Conservation (phyloP, 2,113 vertebrate genomes). For the Morone chrysops region DNA sequence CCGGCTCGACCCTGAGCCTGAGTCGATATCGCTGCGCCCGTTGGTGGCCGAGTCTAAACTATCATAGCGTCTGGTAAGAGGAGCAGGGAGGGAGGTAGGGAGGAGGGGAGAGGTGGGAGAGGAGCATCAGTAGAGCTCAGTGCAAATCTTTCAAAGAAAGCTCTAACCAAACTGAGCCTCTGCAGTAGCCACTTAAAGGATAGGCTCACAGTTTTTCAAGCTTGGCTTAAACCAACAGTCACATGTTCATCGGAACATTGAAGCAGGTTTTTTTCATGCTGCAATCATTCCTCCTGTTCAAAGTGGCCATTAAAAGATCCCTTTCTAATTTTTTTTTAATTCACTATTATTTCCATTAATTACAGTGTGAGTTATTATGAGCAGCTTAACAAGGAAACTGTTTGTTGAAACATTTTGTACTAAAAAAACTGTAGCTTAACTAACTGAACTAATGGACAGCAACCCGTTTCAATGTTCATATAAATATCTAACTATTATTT, state of each 20-base stretch:
- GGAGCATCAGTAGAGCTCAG: conserved; percentile 84
- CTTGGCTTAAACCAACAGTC: not conserved
- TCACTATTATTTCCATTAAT: too few relatives aligned
- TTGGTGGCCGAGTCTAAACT: conserved; percentile 95
- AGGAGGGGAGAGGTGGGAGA: conserved; percentile 80
- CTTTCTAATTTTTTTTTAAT: too few relatives aligned
- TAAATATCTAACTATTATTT: not conserved
- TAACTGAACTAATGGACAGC: not conserved
- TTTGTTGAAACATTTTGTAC: too few relatives aligned
- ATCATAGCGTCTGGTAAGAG: conserved; percentile 90
- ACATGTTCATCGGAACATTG: not conserved
- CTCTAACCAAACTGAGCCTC: conserved; percentile 49
- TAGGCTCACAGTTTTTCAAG: conserved; percentile 22
- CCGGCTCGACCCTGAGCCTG: conserved; percentile 91
- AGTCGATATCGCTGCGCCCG: conserved; percentile 92
- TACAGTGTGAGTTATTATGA: too few relatives aligned
- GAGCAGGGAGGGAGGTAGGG: conserved; percentile 65
- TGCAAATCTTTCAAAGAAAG: conserved; percentile 66
- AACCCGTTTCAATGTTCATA: not conserved
- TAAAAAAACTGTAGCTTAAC: too few relatives aligned
- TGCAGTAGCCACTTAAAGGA: conserved; percentile 12
- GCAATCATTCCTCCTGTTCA: conserved; percentile 7
- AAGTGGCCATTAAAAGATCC: not conserved
- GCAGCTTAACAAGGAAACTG: too few relatives aligned
- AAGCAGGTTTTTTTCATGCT: not conserved